phyloP scores from a whole-genome alignment of 2,113 vertebrate species.

The Chionodraco myersi region DNA sequence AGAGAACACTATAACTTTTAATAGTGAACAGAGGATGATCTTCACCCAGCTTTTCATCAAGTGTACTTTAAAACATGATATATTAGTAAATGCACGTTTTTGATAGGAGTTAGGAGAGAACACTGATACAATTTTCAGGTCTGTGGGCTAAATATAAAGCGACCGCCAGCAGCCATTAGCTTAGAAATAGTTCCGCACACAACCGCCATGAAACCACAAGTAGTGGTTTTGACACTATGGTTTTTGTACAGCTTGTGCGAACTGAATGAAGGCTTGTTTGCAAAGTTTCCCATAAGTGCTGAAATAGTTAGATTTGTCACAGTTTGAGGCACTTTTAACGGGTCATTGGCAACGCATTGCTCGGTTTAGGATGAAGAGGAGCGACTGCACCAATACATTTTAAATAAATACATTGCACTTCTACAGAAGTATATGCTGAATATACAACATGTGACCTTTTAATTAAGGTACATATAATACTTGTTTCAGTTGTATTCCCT shows the following conservation, averaged over 20 bases:
- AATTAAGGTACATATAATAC: neutral
- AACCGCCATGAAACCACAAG: neutral
- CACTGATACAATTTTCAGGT: neutral
- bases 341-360: slow-evolving; percentile 64
- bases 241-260: neutral
- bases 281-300: slow-evolving; percentile 41
- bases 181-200: neutral
- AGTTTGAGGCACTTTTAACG: slow-evolving; percentile 55
- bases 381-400: neutral
- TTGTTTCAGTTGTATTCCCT: neutral
- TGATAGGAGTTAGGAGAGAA: neutral
- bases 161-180: neutral
- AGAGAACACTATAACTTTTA: neutral
- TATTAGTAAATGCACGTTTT: neutral
- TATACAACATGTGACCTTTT: neutral
- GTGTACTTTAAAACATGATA: neutral
- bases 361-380: slow-evolving; percentile 37
- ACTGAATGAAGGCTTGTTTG: slow-evolving; percentile 2
- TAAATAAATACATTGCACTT: neutral
- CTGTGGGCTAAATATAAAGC: neutral
- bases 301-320: slow-evolving; percentile 50
- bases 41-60: neutral
- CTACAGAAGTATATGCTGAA: neutral
- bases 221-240: neutral
- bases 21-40: neutral